Evolutionary conservation across 2,113 vertebrate species (phyloP).

Genomic region (Oncorhynchus keta): DNA sequence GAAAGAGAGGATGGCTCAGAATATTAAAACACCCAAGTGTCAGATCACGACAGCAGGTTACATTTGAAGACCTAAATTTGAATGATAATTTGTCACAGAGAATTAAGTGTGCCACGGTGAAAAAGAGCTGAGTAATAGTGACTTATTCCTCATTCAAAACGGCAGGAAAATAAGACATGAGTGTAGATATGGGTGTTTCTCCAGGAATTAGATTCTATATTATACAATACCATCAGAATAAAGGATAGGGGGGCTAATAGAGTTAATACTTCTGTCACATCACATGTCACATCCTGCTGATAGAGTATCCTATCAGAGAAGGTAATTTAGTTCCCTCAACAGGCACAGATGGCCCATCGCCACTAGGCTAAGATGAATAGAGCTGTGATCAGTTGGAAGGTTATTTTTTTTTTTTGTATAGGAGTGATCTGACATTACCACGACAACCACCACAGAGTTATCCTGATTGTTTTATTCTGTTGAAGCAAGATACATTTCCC

Average conservation of each 20-base stretch:
- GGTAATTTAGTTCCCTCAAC: slow-evolving; percentile 64
- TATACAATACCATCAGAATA: slow-evolving; percentile 23
- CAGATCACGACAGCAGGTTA: slow-evolving; percentile 44
- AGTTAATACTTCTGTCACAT: slow-evolving; percentile 52
- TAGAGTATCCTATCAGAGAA: slow-evolving; percentile 62
- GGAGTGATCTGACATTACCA: background rate
- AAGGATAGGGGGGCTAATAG: slow-evolving; percentile 63
- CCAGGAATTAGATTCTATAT: slow-evolving; percentile 64
- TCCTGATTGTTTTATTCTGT: background rate
- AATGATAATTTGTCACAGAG: slow-evolving; percentile 57
- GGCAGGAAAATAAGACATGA: slow-evolving; percentile 40
- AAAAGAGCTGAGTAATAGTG: slow-evolving; percentile 46
- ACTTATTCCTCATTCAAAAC: slow-evolving; percentile 22
- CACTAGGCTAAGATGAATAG: slow-evolving; percentile 54
- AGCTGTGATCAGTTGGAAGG: slow-evolving; percentile 22
- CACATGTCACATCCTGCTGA: slow-evolving; percentile 52
- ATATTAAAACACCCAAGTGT: slow-evolving; percentile 59
- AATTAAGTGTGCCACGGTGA: slow-evolving; percentile 56
- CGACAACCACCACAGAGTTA: background rate
- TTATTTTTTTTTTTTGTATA: background rate
- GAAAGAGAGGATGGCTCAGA: slow-evolving; percentile 29
- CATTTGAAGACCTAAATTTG: slow-evolving; percentile 62
- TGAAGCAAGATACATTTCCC: background rate
- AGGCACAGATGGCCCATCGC: slow-evolving; percentile 31
- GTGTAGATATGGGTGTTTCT: slow-evolving; percentile 19